phyloP scores from a whole-genome alignment of 2,797 vertebrate genomes.

The Pipistrellus pipistrellus region DNA sequence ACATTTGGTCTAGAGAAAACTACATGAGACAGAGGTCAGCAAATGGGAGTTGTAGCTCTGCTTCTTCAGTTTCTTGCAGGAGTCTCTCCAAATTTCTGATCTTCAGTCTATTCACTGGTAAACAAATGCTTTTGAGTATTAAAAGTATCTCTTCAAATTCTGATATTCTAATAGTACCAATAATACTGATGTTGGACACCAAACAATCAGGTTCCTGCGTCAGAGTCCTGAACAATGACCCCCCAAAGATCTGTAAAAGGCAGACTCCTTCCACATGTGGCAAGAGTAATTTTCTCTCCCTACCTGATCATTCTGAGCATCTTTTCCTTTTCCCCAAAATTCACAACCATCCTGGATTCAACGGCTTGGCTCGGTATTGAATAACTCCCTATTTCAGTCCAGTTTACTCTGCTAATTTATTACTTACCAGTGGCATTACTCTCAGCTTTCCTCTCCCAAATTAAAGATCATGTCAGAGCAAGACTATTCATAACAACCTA shows the following conservation, averaged over 20 bases:
- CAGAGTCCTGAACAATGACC: neutral
- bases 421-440: neutral
- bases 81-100: neutral
- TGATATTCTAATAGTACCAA: neutral
- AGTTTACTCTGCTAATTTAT: neutral
- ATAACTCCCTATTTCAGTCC: neutral
- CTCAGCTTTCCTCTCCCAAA: neutral
- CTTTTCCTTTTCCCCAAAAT: neutral
- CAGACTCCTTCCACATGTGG: neutral
- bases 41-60: neutral
- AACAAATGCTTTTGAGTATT: neutral
- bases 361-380: neutral
- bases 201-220: neutral
- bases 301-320: neutral
- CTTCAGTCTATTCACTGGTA: neutral
- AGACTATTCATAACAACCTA: neutral
- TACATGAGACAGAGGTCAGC: too few relatives aligned
- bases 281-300: neutral
- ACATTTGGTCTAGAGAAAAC: neutral
- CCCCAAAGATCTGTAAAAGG: neutral
- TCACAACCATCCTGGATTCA: neutral
- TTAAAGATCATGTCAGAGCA: constrained; percentile 37
- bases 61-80: neutral
- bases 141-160: neutral
- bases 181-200: neutral